Conservation (phyloP, 2,797 vertebrate species). For the Columba guinea region DNA sequence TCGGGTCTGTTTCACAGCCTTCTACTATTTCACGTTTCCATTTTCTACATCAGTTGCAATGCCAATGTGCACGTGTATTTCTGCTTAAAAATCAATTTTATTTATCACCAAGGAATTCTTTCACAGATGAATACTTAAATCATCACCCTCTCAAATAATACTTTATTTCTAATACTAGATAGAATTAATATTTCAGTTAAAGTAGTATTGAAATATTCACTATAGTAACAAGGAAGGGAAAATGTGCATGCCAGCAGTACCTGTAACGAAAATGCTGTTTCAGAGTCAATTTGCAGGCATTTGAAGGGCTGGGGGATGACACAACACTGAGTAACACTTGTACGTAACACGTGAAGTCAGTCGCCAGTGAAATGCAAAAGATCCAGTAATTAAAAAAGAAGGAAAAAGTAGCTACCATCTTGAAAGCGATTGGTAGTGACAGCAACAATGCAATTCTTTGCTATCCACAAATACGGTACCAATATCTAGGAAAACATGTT, state of each 20-base stretch:
- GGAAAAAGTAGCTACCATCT: neutral
- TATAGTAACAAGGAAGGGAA: slow-evolving; percentile 52
- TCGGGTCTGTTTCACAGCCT: neutral
- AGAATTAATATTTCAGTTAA: slow-evolving; percentile 51
- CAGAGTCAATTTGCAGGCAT: slow-evolving; percentile 29
- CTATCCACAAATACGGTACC: slow-evolving; percentile 2
- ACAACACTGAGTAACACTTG: slow-evolving; percentile 49
- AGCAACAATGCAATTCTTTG: neutral
- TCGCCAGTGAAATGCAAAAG: slow-evolving; percentile 27
- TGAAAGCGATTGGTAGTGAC: neutral
- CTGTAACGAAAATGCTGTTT: slow-evolving; percentile 53
- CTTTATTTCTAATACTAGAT: slow-evolving; percentile 62
- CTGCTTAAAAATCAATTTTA: slow-evolving; percentile 54
- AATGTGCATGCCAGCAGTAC: slow-evolving; percentile 58
- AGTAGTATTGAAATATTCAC: slow-evolving; percentile 35
- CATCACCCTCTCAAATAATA: slow-evolving; percentile 54
- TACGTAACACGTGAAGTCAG: slow-evolving; percentile 47
- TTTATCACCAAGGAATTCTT: slow-evolving; percentile 44
- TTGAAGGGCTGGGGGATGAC: slow-evolving; percentile 24
- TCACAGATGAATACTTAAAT: slow-evolving; percentile 57
- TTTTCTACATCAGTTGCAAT: neutral
- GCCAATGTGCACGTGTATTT: neutral
- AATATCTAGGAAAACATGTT: neutral
- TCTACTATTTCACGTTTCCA: neutral
- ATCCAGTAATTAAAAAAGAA: neutral